phyloP scores from a whole-genome alignment of 2,797 vertebrate genomes.

The Betta splendens region DNA sequence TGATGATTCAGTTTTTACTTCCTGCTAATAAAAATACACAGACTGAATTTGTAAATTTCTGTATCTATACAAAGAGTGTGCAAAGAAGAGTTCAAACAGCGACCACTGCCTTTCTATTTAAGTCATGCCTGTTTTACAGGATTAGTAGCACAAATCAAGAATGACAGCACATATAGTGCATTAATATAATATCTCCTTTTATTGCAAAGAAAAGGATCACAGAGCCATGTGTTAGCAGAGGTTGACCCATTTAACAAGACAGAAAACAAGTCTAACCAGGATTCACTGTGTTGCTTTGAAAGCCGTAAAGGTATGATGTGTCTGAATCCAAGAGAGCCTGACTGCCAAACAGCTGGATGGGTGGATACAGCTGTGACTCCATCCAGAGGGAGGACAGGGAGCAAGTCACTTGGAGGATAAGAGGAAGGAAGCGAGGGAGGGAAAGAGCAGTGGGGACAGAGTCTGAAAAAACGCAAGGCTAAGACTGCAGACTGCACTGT shows the following conservation, averaged over 20 bases:
- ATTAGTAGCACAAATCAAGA: not conserved
- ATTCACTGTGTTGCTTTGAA: conserved; percentile 17
- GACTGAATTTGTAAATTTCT: not conserved
- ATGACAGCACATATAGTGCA: not conserved
- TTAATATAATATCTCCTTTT: not conserved
- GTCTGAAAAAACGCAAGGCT: conserved; percentile 22
- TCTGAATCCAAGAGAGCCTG: conserved; percentile 23
- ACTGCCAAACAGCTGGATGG: conserved; percentile 62
- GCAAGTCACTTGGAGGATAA: conserved; percentile 26
- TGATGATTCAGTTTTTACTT: conserved; percentile 62
- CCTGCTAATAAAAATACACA: conserved; percentile 53
- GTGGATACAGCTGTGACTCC: conserved; percentile 62
- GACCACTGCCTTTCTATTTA: not conserved
- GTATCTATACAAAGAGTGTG: not conserved
- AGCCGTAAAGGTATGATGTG: conserved; percentile 44
- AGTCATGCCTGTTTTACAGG: not conserved
- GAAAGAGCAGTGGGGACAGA: conserved; percentile 29
- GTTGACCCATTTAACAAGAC: conserved; percentile 9
- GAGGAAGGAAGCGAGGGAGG: conserved; percentile 43
- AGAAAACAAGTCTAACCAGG: conserved; percentile 16
- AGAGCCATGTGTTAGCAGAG: conserved; percentile 4
- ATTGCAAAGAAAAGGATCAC: not conserved
- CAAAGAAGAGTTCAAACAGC: not conserved
- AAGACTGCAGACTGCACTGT: conserved; percentile 8
- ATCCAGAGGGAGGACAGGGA: conserved; percentile 39